Evolutionary conservation across 2,113 vertebrate genomes (phyloP), one percentile per base, ranked within the genome.

Genomic region (Thunnus maccoyii): DNA sequence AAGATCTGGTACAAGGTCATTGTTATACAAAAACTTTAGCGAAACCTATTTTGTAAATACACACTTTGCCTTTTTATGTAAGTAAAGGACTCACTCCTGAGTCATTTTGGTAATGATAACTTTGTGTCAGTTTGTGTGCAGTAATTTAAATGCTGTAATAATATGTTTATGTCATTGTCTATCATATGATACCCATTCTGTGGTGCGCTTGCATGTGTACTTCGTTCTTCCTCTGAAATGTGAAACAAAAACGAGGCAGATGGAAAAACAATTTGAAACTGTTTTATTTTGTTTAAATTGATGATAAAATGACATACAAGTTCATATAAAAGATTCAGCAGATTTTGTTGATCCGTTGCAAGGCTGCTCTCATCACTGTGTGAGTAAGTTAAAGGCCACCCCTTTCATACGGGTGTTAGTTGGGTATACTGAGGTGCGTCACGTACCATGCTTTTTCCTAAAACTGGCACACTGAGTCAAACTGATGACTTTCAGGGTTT

Each of bases 81-180:
- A 84, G 67, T 84, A 80, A 54, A 83, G 63, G 71, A 51, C 15
- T 32, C 52, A 60, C 46, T 82, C 36, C 51, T 72, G 70, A 87
- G 51, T 87, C 80, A 86, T 80, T 89, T 22, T 10, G 62, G 56
- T 87, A 89, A 93, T 90, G 72, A 88, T 64, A 85, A 74, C 66
- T 71, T 58, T 86, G 54, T 69, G 72, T 80, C 12, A 48, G 46
- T 79, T 79, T 86, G 82, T 86, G 76, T 84, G 63, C 60, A 14
- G 76, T 44, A 54, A 22, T 80, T 71, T 76, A 62, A 81, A 67
- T 65, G 27, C 76, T 65, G 44, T 89, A 89, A 91, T 89, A 36
- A 72, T 80, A 89, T 74, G 82, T 83, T 89, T 85, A 76, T 88
- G 61, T 78, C 69, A 77, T 72, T 76, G 65, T 76, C 60, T 61